Conservation (phyloP, 1,140 invertebrate genomes). For the Ostrea edulis region DNA sequence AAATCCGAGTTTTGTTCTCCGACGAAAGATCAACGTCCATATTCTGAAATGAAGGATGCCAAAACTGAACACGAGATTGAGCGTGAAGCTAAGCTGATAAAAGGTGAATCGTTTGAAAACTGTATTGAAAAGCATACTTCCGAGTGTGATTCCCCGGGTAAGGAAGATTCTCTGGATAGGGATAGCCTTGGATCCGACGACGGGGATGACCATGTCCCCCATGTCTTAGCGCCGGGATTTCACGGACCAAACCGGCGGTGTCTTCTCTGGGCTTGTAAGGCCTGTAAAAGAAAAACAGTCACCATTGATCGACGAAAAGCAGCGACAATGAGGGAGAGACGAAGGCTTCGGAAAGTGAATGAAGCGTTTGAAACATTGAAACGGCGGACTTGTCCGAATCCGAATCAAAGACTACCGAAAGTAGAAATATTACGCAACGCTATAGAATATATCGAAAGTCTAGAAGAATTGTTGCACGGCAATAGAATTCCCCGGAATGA, state of each 20-base stretch:
- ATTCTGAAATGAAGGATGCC: conserved; percentile 54
- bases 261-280: conserved; percentile 96
- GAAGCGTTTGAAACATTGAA: conserved; percentile 98
- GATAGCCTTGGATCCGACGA: conserved; percentile 65
- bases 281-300: conserved; percentile 96
- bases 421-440: conserved; percentile 97
- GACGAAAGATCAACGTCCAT: not conserved
- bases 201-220: conserved; percentile 75
- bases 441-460: conserved; percentile 97
- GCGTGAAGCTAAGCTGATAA: conserved; percentile 57
- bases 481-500: conserved; percentile 69
- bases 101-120: conserved; percentile 62
- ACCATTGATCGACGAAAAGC: conserved; percentile 97
- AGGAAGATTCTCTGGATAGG: conserved; percentile 49
- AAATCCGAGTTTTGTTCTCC: not conserved
- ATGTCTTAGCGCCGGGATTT: conserved; percentile 79
- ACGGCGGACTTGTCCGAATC: conserved; percentile 94
- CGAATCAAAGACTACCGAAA: conserved; percentile 96
- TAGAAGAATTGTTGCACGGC: conserved; percentile 85
- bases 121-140: conserved; percentile 56
- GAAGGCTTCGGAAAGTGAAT: conserved; percentile 96
- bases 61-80: conserved; percentile 52
- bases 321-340: conserved; percentile 94
- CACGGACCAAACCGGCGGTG: conserved; percentile 84
- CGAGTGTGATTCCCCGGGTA: conserved; percentile 53